Evolutionary conservation across 2,797 vertebrate species (phyloP).

Genomic region (Sebastes umbrosus): DNA sequence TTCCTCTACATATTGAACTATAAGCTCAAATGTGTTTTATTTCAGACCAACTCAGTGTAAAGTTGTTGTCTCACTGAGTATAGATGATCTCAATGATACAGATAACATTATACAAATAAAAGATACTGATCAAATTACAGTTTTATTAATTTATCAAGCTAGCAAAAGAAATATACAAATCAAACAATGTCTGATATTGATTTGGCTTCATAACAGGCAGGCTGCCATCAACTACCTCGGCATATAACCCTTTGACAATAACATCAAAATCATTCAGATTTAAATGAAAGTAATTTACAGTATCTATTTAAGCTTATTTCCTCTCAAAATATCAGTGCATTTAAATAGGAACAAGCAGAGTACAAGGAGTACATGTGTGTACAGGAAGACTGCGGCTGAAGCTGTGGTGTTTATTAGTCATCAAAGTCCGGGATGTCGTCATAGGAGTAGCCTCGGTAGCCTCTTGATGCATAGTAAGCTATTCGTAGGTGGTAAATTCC

Average conservation of each 20-base stretch:
- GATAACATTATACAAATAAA: conserved; percentile 2
- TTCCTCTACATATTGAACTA: too few relatives aligned
- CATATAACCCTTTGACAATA: neutral
- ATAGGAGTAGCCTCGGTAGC: conserved; percentile 95
- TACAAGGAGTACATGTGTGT: neutral
- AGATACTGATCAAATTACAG: neutral
- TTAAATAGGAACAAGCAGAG: neutral
- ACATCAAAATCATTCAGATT: neutral
- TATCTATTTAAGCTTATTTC: neutral
- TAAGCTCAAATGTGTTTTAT: neutral
- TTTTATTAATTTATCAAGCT: conserved; percentile 32
- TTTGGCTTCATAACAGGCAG: conserved; percentile 17
- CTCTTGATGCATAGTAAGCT: conserved; percentile 94
- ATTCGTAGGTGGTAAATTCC: conserved; percentile 97
- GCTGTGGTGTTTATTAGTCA: conserved; percentile 80
- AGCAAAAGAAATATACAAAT: conserved; percentile 36
- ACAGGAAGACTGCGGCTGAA: neutral
- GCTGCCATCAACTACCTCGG: neutral
- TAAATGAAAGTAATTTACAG: neutral
- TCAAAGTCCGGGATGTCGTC: conserved; percentile 98
- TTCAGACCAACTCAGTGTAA: neutral
- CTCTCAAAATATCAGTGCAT: neutral
- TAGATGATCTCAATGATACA: neutral
- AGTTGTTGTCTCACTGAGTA: neutral
- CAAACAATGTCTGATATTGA: conserved; percentile 7